Base-by-base conservation (phyloP, 2,113 vertebrate species). In the Peromyscus californicus region DNA sequence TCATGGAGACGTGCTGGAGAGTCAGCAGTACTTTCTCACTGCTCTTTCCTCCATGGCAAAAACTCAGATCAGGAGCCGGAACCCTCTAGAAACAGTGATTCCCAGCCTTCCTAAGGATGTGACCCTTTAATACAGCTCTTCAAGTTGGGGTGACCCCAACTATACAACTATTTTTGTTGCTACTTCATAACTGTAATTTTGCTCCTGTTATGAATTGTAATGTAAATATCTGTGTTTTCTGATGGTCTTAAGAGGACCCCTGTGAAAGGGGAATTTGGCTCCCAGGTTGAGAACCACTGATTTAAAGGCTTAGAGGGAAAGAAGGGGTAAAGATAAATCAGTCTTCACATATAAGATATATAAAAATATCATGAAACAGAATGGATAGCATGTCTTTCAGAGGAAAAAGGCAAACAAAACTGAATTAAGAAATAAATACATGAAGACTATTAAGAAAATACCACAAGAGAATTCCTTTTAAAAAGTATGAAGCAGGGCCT, bases 371-470 rank as follows among this genome's bases (percentile, higher is more conserved):
- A 91, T 24, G 5, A 94, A 90, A 92, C 79, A 89, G 26, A 59
- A 93, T 74, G n/a, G 85, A 90, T 3, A 90, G 42, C 59, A 90
- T 57, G 57, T 76, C 76, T 75, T 95, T 59, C 82, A 78, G 19
- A 80, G 80, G 36, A 94, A 90, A 94, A 87, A 51, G 45, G 51
- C n/a, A 91, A 92, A 82, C 36, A 91, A 87, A 94, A 89, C 72
- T 45, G 74, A 22, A 42, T 63, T 54, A 85, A 85, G 51, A 95
- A 78, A n/a, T 67, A 24, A 96, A 94, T 48, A 85, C 9, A 70
- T 65, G 91, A 94, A 21, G 22, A 91, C 15, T 51, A 65, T 24
- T 48, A 88, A 70, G 78, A 85, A 86, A 92, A 91, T 87, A 85
- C 59, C 22, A 86, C 42, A 42, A 76, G 48, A 94, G 78, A 95